phyloP scores from a whole-genome alignment of 2,113 vertebrate genomes.

The Craseonycteris thonglongyai region DNA sequence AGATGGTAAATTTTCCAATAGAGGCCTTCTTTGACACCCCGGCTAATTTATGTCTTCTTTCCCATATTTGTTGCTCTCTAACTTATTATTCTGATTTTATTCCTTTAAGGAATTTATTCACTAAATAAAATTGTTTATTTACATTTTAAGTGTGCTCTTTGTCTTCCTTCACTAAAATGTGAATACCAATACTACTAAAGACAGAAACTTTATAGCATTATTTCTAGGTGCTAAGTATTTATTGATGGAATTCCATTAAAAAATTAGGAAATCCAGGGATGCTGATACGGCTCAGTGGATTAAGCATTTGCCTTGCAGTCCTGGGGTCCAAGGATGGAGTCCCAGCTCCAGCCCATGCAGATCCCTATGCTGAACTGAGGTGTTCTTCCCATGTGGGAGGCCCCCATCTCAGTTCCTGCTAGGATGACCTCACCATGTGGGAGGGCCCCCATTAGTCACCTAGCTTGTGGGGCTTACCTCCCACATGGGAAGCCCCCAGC shows the following conservation, averaged over 20 bases:
- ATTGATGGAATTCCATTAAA: background rate
- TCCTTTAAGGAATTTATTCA: background rate
- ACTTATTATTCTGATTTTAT: background rate
- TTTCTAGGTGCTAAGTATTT: background rate
- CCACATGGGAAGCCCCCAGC: too few species aligned
- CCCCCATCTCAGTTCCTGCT: too few species aligned
- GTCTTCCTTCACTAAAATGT: background rate
- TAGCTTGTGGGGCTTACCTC: too few species aligned
- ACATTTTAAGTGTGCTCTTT: background rate
- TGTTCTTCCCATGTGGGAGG: too few species aligned
- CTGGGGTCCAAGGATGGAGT: too few species aligned
- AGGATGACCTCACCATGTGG: too few species aligned
- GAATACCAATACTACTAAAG: background rate
- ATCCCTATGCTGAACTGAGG: too few species aligned
- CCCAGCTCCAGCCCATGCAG: too few species aligned
- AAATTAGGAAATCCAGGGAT: background rate
- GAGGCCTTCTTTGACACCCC: background rate
- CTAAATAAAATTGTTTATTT: background rate
- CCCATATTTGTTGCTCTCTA: background rate
- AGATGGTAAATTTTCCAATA: background rate
- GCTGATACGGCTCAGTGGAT: too few species aligned
- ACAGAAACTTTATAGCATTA: background rate
- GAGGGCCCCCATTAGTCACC: too few species aligned
- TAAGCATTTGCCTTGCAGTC: too few species aligned
- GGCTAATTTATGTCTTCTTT: background rate